These are phyloP conservation scores for Bhutanitis thaidina DNA, from an alignment of 2,888 invertebrate species.

Conservation along the genomic window DNA sequence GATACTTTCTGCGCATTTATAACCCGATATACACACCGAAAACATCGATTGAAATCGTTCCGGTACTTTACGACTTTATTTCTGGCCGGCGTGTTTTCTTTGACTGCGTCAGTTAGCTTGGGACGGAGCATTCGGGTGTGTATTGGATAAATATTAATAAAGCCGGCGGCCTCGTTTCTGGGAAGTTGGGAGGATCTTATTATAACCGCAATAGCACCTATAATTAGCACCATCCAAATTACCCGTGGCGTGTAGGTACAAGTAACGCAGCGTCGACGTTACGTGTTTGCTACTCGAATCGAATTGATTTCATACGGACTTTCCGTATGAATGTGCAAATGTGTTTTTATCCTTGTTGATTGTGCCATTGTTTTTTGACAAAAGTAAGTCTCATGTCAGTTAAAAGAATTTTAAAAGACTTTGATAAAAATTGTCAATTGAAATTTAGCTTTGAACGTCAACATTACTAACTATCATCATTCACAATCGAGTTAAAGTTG, in stretches of 20 bases:
- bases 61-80: constrained; percentile 78
- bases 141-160: constrained; percentile 80
- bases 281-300: constrained; percentile 59
- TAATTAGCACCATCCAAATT: constrained; percentile 77
- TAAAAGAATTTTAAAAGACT: too few species aligned
- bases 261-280: constrained; percentile 64
- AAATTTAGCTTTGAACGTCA: too few species aligned
- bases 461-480: too few species aligned
- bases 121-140: constrained; percentile 62
- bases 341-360: constrained; percentile 34
- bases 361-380: neutral
- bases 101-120: constrained; percentile 76
- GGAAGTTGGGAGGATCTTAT: constrained; percentile 79
- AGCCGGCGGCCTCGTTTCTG: constrained; percentile 77
- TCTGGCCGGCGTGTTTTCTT: constrained; percentile 74
- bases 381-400: too few species aligned
- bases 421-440: too few species aligned
- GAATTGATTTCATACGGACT: constrained; percentile 49
- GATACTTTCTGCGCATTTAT: constrained; percentile 65
- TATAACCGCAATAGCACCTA: constrained; percentile 80
- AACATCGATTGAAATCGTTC: constrained; percentile 76
- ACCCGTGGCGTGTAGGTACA: constrained; percentile 62
- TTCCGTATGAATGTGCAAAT: constrained; percentile 34
- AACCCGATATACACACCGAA: constrained; percentile 58
- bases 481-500: too few species aligned